phyloP scores from a whole-genome alignment of 2,113 vertebrate species.

The Sterna hirundo region DNA sequence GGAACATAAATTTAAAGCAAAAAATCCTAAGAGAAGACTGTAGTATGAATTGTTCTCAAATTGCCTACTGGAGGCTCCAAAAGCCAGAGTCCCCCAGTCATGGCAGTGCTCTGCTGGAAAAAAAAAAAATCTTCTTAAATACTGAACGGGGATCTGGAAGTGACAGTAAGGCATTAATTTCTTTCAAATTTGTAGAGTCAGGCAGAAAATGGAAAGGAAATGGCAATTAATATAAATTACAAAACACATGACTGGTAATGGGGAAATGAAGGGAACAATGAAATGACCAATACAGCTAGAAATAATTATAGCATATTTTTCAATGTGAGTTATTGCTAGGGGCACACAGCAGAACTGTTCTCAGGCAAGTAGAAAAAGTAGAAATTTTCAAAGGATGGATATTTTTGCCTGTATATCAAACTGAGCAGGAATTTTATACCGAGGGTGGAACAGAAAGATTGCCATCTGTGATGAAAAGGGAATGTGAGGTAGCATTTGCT shows the following conservation, averaged over 20 bases:
- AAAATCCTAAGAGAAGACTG: background rate
- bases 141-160: background rate
- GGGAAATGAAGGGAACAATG: slow-evolving; percentile 2
- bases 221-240: background rate
- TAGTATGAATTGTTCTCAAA: background rate
- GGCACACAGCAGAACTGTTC: background rate
- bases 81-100: background rate
- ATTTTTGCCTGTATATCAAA: slow-evolving; percentile 50
- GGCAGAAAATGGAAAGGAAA: slow-evolving; percentile 16
- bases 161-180: background rate
- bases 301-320: slow-evolving; percentile 12
- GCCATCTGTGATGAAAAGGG: slow-evolving; percentile 67
- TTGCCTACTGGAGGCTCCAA: background rate
- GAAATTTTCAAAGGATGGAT: slow-evolving; percentile 16
- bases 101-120: background rate
- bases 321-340: background rate
- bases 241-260: background rate
- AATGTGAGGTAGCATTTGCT: slow-evolving; percentile 63
- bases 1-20: background rate
- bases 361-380: background rate
- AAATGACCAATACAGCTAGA: slow-evolving; percentile 28
- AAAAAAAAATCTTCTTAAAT: background rate
- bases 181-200: background rate
- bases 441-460: slow-evolving; percentile 65
- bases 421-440: slow-evolving; percentile 34